Evolutionary conservation across 2,113 vertebrate genomes (phyloP), one percentile per base, ranked within the genome.

Genomic region (Camelus dromedarius): DNA sequence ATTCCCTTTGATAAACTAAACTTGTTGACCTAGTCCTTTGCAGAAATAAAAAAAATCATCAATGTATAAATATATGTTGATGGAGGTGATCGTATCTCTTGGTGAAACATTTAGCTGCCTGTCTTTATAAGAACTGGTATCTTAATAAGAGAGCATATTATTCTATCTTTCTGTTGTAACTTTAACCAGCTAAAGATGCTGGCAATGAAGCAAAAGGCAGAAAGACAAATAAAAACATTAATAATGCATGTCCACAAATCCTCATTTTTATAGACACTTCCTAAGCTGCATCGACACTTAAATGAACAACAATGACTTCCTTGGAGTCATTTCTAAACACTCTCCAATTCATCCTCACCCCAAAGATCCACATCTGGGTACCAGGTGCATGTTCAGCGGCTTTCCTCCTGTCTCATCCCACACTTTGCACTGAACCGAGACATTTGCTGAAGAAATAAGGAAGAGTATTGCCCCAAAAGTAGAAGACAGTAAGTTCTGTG

Each of bases 1-100:
- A 96, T 96, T 97, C 92, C 90, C 96, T 97, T 97, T 97, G 96
- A 97, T 96, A 97, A 96, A 96, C 70, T 93, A 95, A 94, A 94
- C 75, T 93, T 93, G 86, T 96, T 92, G 96, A 96, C 95, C 95
- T 66, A 95, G 69, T 66, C 79, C 54, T 97, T 77, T 85, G 50
- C 10, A 95, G 73, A 77, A 87, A 80, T 48, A 62, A 62, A 30
- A 95, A 79, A 97, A 93, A 95, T 83, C 26, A 77, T 89, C 76
- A 67, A 38, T 96, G 62, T 88, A 87, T 94, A 87, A 96, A 91
- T 94, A 96, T 89, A 84, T 81, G 52, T 92, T 97, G 96, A 96
- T 96, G n/a, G 58, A 87, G 9, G 35, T 89, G 62, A 94, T 93
- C 89, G 35, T 70, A 54, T 8, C 38, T 94, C 60, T 84, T 89